phyloP scores from a whole-genome alignment of 2,797 vertebrate genomes.

The Ctenopoma kingsleyae region DNA sequence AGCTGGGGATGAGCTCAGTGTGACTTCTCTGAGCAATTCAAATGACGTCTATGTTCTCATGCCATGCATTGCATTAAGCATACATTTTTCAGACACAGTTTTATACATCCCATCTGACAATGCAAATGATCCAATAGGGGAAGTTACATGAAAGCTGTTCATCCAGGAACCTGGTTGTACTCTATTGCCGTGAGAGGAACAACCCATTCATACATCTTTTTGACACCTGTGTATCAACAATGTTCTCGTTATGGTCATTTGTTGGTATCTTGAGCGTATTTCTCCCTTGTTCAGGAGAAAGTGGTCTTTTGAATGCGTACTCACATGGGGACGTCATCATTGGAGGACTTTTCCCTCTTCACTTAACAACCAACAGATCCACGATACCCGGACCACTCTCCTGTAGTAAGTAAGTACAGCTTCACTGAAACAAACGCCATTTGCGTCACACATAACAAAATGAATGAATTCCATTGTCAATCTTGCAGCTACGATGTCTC shows the following conservation, averaged over 20 bases:
- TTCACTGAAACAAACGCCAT: neutral
- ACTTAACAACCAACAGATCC: conserved; percentile 21
- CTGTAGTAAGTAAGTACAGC: conserved; percentile 55
- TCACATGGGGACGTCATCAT: conserved; percentile 68
- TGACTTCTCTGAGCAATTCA: conserved; percentile 7
- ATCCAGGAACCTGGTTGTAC: conserved; percentile 4
- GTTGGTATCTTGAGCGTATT: conserved; percentile 10
- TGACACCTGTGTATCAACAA: conserved; percentile 15
- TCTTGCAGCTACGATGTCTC: conserved; percentile 26
- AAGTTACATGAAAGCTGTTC: neutral
- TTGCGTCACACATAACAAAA: neutral
- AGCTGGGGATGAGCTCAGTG: neutral
- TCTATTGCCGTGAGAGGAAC: neutral
- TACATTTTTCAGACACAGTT: neutral
- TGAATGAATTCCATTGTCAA: neutral
- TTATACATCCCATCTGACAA: neutral
- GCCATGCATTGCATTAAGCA: neutral
- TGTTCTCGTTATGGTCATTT: conserved; percentile 42
- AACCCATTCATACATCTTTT: neutral
- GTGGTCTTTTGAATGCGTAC: neutral
- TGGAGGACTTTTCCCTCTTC: conserved; percentile 74
- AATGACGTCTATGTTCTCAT: neutral
- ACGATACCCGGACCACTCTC: neutral
- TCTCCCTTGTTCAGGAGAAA: neutral
- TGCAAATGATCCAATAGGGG: conserved; percentile 47